A percentile compares a stretch with the other conserved stretches of the same genome.
Conservation (phyloP, 2,888 invertebrate genomes). For the Lissonota sp. region DNA sequence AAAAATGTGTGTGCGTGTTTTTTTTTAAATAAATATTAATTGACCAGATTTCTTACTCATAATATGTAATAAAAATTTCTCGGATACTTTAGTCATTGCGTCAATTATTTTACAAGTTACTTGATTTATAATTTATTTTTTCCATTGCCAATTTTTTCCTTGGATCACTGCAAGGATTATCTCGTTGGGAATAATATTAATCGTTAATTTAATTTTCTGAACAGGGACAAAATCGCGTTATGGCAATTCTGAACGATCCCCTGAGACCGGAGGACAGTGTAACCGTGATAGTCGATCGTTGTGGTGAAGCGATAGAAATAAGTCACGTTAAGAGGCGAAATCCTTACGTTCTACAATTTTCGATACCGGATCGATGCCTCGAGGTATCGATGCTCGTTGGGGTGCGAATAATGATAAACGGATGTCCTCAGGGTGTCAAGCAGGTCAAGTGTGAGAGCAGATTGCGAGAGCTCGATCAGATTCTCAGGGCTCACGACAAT, state of each 20-base stretch:
- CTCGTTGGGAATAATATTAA: conserved; percentile 22
- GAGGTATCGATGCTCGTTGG: conserved; percentile 93
- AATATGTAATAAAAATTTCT: too few relatives aligned
- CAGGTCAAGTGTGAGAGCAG: conserved; percentile 95
- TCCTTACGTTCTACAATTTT: conserved; percentile 93
- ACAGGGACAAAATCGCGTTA: conserved; percentile 93
- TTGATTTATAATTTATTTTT: too few relatives aligned
- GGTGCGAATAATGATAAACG: conserved; percentile 92
- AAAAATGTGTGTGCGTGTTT: background rate
- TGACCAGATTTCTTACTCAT: too few relatives aligned
- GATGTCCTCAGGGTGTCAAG: conserved; percentile 91
- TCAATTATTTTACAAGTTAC: background rate
- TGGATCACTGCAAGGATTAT: background rate
- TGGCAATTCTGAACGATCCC: conserved; percentile 92
- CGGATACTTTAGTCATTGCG: too few relatives aligned
- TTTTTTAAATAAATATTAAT: too few relatives aligned
- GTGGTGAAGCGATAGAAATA: conserved; percentile 91
- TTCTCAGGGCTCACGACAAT: conserved; percentile 91
- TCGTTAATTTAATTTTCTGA: conserved; percentile 18
- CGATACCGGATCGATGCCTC: conserved; percentile 92
- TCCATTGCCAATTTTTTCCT: too few relatives aligned
- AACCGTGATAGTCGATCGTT: conserved; percentile 92
- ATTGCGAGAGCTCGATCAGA: conserved; percentile 92
- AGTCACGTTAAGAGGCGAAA: conserved; percentile 91
- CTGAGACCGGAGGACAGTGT: conserved; percentile 91